These are phyloP conservation scores for Drosophila chauvacae DNA, from an alignment of 1,140 invertebrate genomes.

Conservation along the genomic window DNA sequence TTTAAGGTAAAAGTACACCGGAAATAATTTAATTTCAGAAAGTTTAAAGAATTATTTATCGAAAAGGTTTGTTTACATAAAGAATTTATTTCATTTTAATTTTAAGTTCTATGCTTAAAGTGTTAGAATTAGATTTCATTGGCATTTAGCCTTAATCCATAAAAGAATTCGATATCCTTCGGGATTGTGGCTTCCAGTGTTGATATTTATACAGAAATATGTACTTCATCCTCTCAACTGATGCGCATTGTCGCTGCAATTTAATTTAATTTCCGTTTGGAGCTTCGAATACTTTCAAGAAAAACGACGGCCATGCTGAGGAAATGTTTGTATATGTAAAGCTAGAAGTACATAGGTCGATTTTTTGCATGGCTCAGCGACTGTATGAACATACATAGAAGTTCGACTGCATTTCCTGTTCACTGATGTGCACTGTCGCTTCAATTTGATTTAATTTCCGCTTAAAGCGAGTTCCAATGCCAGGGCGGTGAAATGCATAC, in stretches of 20 bases:
- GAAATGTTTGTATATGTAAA: not conserved
- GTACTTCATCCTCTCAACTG: not conserved
- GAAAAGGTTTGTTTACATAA: not conserved
- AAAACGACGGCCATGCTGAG: not conserved
- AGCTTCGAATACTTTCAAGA: conserved; percentile 6
- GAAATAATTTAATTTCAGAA: not conserved
- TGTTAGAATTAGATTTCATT: not conserved
- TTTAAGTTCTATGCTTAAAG: not conserved
- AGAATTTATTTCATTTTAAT: not conserved
- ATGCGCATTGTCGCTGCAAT: conserved; percentile 1
- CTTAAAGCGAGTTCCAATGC: conserved; percentile 25
- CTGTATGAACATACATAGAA: conserved; percentile 1
- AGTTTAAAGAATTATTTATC: not conserved
- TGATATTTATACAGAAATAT: not conserved
- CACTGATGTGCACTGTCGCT: conserved; percentile 36
- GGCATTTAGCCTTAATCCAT: not conserved
- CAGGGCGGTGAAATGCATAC: conserved; percentile 13
- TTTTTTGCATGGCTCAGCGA: conserved; percentile 9
- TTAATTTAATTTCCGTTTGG: conserved; percentile 15
- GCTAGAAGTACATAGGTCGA: conserved; percentile 2
- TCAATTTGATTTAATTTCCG: conserved; percentile 56
- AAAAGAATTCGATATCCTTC: not conserved
- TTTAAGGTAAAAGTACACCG: not conserved
- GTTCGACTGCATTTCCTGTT: conserved; percentile 16
- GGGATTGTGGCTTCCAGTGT: not conserved